phyloP scores from a whole-genome alignment of 2,797 vertebrate species.

The Chromobotia macracanthus region DNA sequence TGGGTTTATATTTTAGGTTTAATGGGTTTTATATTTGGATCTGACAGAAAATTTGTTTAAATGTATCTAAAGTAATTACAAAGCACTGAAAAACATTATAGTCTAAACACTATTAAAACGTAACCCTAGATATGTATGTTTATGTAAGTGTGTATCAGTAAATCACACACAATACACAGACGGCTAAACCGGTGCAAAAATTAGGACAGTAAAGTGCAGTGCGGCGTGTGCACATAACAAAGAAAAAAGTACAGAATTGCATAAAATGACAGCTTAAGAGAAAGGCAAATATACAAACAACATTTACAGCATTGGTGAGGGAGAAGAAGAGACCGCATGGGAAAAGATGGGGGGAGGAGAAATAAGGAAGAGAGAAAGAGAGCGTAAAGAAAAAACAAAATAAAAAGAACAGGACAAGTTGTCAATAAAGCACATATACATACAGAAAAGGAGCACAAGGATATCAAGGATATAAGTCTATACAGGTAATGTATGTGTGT shows the following conservation, averaged over 20 bases:
- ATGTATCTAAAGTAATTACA: background rate
- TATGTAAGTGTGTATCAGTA: slow-evolving; percentile 26
- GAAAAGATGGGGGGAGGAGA: slow-evolving; percentile 43
- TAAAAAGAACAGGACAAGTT: slow-evolving; percentile 43
- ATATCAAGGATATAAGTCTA: too few relatives aligned
- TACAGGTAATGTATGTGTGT: too few relatives aligned
- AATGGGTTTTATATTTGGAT: too few relatives aligned
- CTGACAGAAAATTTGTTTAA: background rate
- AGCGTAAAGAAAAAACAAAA: slow-evolving; percentile 5
- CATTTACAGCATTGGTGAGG: slow-evolving; percentile 58
- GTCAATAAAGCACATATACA: slow-evolving; percentile 56
- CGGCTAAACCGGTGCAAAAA: slow-evolving; percentile 33
- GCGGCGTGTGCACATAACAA: slow-evolving; percentile 24
- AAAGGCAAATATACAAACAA: slow-evolving; percentile 59
- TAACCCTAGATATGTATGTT: background rate
- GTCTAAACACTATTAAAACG: background rate
- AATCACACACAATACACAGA: slow-evolving; percentile 20
- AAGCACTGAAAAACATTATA: background rate
- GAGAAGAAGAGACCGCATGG: slow-evolving; percentile 51
- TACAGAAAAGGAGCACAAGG: slow-evolving; percentile 55
- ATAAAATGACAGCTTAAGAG: slow-evolving; percentile 47
- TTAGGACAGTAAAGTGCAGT: slow-evolving; percentile 25
- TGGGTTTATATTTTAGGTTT: slow-evolving; percentile 5
- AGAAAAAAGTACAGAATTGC: slow-evolving; percentile 43
- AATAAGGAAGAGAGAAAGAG: slow-evolving; percentile 46